phyloP scores from a whole-genome alignment of 2,113 vertebrate genomes.

The Poecile atricapillus region DNA sequence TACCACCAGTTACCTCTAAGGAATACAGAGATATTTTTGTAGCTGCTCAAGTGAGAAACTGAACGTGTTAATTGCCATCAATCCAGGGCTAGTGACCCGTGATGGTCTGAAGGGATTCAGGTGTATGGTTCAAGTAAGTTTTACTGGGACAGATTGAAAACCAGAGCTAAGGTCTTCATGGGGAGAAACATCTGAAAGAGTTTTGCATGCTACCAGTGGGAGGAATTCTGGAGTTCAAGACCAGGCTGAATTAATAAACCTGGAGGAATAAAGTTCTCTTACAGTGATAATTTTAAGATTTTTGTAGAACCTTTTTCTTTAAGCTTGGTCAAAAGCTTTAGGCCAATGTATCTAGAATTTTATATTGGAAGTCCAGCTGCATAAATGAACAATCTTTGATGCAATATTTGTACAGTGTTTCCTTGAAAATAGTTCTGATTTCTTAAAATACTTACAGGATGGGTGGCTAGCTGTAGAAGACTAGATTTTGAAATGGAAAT shows the following conservation, averaged over 20 bases:
- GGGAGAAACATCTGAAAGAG: not conserved
- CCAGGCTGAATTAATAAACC: not conserved
- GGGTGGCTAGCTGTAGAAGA: not conserved
- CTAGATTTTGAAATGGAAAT: not conserved
- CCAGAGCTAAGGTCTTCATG: not conserved
- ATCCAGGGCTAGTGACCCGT: not conserved
- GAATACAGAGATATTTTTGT: not conserved
- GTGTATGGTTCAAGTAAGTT: not conserved
- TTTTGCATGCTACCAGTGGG: not conserved
- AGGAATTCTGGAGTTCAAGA: not conserved
- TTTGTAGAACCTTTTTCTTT: not conserved
- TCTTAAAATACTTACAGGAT: not conserved
- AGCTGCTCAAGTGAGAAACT: not conserved
- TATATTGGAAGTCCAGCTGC: not conserved
- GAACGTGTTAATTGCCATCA: not conserved
- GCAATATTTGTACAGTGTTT: not conserved
- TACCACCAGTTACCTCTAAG: not conserved
- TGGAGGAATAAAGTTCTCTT: not conserved
- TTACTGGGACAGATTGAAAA: not conserved
- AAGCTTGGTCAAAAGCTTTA: not conserved
- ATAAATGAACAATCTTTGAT: not conserved
- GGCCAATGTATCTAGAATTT: not conserved
- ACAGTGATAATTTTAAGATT: not conserved
- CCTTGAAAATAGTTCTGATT: not conserved
- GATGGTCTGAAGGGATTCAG: not conserved